phyloP scores from a whole-genome alignment of 2,113 vertebrate species.

The Corapipo altera region DNA sequence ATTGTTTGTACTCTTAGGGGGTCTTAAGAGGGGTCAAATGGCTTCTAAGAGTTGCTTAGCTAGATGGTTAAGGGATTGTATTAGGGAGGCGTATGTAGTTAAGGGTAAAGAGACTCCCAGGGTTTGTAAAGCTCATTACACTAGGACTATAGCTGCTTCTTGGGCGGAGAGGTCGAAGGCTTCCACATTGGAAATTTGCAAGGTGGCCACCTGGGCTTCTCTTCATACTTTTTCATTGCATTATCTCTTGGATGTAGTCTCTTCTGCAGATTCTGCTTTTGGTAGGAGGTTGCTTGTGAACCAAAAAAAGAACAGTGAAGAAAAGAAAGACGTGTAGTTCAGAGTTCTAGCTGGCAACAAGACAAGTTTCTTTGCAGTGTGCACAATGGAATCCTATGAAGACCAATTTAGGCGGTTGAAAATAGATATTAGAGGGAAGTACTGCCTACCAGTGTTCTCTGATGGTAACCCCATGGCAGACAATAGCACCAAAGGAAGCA shows the following conservation, averaged over 20 bases:
- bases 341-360: constrained; percentile 81
- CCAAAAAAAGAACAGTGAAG: constrained; percentile 81
- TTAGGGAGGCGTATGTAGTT: constrained; percentile 85
- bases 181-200: constrained; percentile 86
- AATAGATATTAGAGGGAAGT: constrained; percentile 80
- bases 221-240: constrained; percentile 83
- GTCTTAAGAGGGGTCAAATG: constrained; percentile 85
- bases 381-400: constrained; percentile 82
- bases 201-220: constrained; percentile 85
- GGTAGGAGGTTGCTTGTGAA: constrained; percentile 83
- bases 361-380: constrained; percentile 81
- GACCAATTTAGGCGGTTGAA: constrained; percentile 81
- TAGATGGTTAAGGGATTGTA: constrained; percentile 84
- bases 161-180: constrained; percentile 85
- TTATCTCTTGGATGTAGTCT: constrained; percentile 84
- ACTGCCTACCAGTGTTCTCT: constrained; percentile 75
- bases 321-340: constrained; percentile 81
- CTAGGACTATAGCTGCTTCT: constrained; percentile 83
- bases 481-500: constrained; percentile 72
- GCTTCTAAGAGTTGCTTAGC: constrained; percentile 84
- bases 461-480: constrained; percentile 75
- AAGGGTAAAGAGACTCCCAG: constrained; percentile 85
- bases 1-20: constrained; percentile 86
- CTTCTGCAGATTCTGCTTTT: constrained; percentile 81
- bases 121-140: constrained; percentile 86